Conservation (phyloP, 2,797 vertebrate species). For the Myotis findleyi region DNA sequence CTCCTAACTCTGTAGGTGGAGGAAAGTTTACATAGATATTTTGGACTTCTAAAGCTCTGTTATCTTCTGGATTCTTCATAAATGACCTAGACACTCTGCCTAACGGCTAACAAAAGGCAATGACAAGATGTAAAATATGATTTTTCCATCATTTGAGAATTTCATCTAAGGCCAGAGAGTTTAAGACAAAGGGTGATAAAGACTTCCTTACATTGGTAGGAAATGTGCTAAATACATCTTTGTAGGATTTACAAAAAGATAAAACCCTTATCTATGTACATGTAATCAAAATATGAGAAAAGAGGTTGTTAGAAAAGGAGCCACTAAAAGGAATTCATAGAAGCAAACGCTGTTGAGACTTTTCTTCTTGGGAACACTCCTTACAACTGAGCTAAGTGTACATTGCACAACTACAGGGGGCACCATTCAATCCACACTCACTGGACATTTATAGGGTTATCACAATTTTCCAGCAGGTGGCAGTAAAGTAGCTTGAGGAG, state of each 20-base stretch:
- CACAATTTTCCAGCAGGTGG: conserved; percentile 65
- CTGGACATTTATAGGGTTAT: not conserved
- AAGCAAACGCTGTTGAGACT: not conserved
- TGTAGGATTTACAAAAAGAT: not conserved
- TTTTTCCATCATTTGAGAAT: conserved; percentile 46
- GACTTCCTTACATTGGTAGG: not conserved
- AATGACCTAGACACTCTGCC: not conserved
- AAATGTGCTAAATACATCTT: not conserved
- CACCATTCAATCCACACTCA: not conserved
- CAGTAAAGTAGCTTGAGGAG: conserved; percentile 54
- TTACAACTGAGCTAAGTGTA: not conserved
- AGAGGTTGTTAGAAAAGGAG: not conserved
- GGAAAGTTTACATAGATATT: not conserved
- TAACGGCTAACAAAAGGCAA: not conserved
- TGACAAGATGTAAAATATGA: not conserved
- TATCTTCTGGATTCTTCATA: not conserved
- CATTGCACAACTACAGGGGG: conserved; percentile 52
- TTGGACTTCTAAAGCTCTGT: not conserved
- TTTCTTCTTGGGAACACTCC: not conserved
- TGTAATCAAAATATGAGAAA: not conserved
- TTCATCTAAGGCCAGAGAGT: not conserved
- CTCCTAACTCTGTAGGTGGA: not conserved
- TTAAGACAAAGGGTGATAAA: not conserved
- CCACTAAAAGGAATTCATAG: conserved; percentile 2
- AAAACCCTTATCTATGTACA: not conserved